Conservation (phyloP, 2,113 vertebrate species). For the Cavia aperea region DNA sequence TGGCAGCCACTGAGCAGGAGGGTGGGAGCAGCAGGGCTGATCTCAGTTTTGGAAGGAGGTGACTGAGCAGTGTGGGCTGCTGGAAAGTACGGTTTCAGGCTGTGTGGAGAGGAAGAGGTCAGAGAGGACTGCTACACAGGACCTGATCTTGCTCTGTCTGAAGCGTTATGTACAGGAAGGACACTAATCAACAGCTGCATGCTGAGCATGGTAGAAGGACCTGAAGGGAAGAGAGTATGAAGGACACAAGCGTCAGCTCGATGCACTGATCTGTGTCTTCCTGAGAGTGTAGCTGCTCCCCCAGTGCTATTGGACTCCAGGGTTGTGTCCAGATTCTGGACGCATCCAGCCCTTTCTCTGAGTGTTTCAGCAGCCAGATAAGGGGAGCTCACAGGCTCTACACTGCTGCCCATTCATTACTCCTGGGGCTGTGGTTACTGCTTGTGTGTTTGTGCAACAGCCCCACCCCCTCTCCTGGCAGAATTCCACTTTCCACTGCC, state of each 20-base stretch:
- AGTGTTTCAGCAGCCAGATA: background rate
- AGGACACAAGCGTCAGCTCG: background rate
- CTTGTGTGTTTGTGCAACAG: background rate
- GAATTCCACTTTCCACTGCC: background rate
- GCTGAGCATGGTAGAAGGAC: background rate
- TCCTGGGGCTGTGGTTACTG: background rate
- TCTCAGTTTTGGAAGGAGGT: background rate
- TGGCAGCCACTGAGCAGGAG: background rate
- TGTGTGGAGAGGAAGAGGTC: background rate
- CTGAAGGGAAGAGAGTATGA: background rate
- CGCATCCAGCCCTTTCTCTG: background rate
- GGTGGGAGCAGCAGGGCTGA: background rate
- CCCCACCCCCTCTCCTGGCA: constrained; percentile 16
- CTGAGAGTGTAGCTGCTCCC: background rate
- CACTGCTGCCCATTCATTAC: rapidly evolving
- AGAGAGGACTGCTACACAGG: background rate
- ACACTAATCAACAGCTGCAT: background rate
- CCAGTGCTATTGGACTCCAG: background rate
- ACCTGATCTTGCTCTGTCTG: background rate
- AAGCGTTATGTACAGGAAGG: background rate
- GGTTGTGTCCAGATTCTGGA: background rate
- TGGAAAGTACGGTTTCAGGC: background rate
- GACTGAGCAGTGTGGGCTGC: background rate
- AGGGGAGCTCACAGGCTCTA: background rate
- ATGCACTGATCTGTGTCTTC: background rate